Evolutionary conservation across 2,888 invertebrate species (phyloP), one percentile per base, ranked within the genome.

Genomic region (Ashinkailepas kermadecensis): DNA sequence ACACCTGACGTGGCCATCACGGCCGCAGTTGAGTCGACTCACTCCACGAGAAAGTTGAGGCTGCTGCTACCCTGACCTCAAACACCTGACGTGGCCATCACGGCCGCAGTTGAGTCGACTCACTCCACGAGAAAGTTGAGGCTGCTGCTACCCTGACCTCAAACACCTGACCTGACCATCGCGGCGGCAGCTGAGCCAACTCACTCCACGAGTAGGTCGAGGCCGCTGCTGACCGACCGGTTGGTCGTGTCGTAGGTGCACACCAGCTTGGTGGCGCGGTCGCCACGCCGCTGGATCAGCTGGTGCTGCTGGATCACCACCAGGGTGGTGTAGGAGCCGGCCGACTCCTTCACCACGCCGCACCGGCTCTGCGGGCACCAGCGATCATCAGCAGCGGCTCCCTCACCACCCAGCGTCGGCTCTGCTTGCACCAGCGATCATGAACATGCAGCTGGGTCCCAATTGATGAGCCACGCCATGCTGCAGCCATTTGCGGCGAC

Each of bases 291-390:
- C 88, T 95, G 95, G 83, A 95, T 93, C 84, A 94, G 91, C 0
- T 92, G 91, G 88, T 95, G 95, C 87, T 93, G 93, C 87, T 95
- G 95, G 81, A 95, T 90, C 85, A 95, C 92, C 85, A 95, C 90
- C 86, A 93, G 91, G 56, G 83, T 83, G 59, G 82, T 85, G 82
- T 84, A 84, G 59, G 85, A 84, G n/a, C 85, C 85, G 15, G 83
- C 79, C 13, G 83, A 82, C 81, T 85, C 83, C 56, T 82, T 81
- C 74, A 83, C 81, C 25, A 82, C 82, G 25, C 83, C 84, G 70
- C 84, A 84, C 39, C 83, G 74, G 9, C 74, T 11, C 74, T 74
- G 39, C 18, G 58, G 18, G 64, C 25, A 21, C 65, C n/a, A 9
- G n/a, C 59, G 59, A 7, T 59, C 59, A 39, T 39, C 4, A 39